Percentiles rank a stretch among this genome's conserved stretches.
Evolutionary conservation across 2,113 vertebrate genomes (phyloP).

Genomic region (Phainopepla nitens): DNA sequence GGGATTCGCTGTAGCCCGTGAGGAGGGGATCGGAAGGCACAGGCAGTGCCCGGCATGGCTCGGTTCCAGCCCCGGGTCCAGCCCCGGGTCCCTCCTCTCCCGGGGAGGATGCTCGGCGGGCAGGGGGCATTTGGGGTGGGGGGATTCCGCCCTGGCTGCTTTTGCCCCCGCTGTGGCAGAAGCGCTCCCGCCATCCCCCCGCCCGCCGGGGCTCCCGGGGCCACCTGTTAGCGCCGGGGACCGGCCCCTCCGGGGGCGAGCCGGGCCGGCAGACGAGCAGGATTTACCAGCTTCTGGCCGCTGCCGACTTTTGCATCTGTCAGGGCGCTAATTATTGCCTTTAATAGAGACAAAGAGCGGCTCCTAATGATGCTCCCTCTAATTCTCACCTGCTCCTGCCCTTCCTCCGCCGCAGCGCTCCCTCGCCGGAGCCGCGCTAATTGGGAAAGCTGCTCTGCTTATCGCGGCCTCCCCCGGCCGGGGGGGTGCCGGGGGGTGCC

Average conservation of each 20-base stretch:
- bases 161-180: neutral
- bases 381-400: conserved; percentile 67
- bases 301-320: conserved; percentile 63
- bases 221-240: conserved; percentile 29
- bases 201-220: neutral
- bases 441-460: conserved; percentile 51
- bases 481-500: neutral
- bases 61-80: accelerated
- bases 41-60: neutral
- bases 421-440: conserved; percentile 28
- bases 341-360: conserved; percentile 63
- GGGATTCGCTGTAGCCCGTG: neutral
- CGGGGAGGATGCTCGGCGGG: neutral
- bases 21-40: neutral
- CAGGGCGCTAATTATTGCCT: conserved; percentile 66
- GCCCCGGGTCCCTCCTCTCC: too few species aligned
- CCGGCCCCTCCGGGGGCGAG: neutral
- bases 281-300: neutral
- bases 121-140: accelerated
- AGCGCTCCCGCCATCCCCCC: neutral
- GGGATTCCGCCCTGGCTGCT: neutral
- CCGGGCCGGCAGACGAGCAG: neutral
- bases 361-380: conserved; percentile 63
- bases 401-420: conserved; percentile 1
- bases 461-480: neutral